Evolutionary conservation across 1,140 invertebrate genomes (phyloP).

Genomic region (Anadara kagoshimensis): DNA sequence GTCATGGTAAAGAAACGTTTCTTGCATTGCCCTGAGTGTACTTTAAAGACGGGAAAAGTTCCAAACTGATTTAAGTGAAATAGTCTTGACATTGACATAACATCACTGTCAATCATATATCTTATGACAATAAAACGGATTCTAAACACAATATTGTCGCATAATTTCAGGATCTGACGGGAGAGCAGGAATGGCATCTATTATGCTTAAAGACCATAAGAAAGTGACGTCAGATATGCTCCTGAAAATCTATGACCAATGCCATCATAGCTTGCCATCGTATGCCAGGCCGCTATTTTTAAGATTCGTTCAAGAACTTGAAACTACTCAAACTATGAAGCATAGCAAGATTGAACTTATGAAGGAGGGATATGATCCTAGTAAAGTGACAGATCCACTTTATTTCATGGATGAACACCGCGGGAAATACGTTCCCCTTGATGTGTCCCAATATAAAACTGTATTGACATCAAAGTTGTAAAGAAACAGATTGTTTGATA

Average conservation of each 20-base stretch:
- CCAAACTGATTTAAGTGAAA: too few relatives aligned
- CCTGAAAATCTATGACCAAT: conserved; percentile 37
- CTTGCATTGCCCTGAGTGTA: too few relatives aligned
- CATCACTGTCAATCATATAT: too few relatives aligned
- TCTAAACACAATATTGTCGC: background rate
- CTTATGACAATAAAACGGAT: too few relatives aligned
- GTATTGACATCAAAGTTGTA: conserved; percentile 7
- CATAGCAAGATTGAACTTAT: conserved; percentile 77
- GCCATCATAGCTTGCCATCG: conserved; percentile 78
- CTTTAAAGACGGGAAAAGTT: too few relatives aligned
- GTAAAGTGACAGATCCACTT: conserved; percentile 84
- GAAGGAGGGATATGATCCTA: conserved; percentile 90
- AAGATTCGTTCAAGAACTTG: conserved; percentile 76
- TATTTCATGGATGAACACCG: conserved; percentile 80
- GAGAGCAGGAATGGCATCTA: conserved; percentile 11
- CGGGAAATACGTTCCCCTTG: conserved; percentile 78
- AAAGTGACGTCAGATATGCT: conserved; percentile 15
- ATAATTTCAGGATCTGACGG: conserved; percentile 6
- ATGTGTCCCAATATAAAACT: background rate
- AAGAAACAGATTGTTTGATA: background rate
- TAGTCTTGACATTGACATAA: too few relatives aligned
- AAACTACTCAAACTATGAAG: conserved; percentile 52
- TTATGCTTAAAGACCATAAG: background rate
- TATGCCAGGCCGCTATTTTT: conserved; percentile 92
- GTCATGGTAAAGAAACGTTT: too few relatives aligned